Evolutionary conservation across 2,888 invertebrate species (phyloP).

Genomic region (Mesochorus sp.): DNA sequence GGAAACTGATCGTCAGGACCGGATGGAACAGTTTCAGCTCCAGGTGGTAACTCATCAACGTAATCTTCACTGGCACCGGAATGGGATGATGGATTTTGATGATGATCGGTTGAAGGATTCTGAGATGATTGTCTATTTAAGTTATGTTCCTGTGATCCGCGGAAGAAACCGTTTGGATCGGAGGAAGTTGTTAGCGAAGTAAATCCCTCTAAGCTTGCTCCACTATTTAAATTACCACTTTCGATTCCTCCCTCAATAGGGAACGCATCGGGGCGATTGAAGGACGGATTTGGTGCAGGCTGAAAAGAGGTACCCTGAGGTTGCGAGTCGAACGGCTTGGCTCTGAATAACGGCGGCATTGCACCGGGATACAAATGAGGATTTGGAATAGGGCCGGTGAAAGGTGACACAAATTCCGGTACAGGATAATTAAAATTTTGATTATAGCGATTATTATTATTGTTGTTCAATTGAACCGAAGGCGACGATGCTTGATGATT

Average conservation of each 20-base stretch:
- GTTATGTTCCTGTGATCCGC: constrained; percentile 24
- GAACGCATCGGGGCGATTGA: constrained; percentile 14
- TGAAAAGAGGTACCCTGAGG: constrained; percentile 44
- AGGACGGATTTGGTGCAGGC: constrained; percentile 1
- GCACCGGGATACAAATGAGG: constrained; percentile 86
- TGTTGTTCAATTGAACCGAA: constrained; percentile 15
- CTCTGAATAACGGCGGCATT: constrained; percentile 86
- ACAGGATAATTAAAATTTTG: constrained; percentile 53
- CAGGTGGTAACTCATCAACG: constrained; percentile 73
- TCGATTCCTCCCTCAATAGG: constrained; percentile 6
- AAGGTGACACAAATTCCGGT: constrained; percentile 44
- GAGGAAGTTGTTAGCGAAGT: constrained; percentile 10
- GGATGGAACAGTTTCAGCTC: constrained; percentile 53
- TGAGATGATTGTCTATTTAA: constrained; percentile 41
- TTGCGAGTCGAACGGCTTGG: constrained; percentile 69
- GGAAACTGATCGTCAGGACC: constrained; percentile 42
- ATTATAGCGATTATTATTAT: constrained; percentile 42
- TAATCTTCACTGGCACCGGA: constrained; percentile 55
- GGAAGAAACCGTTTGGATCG: not conserved
- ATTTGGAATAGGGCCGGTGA: constrained; percentile 84
- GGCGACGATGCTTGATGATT: constrained; percentile 31
- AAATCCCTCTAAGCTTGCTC: not conserved
- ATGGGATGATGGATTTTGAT: constrained; percentile 14
- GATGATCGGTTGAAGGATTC: constrained; percentile 6
- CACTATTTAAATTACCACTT: not conserved